These are phyloP conservation scores for Buphagus erythrorhynchus DNA, from an alignment of 2,797 vertebrate genomes.

Conservation along the genomic window DNA sequence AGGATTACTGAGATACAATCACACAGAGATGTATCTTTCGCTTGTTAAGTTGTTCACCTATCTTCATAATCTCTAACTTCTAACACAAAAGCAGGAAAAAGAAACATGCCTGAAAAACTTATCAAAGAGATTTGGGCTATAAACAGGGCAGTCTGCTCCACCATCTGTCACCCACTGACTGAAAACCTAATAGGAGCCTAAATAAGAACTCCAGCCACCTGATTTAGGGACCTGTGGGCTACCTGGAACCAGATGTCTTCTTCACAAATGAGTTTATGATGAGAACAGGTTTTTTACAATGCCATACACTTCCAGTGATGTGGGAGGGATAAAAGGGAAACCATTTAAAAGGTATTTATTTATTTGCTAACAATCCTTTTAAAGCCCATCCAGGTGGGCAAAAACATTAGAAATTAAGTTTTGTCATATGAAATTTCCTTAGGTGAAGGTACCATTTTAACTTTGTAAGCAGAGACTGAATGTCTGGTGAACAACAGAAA, in stretches of 20 bases:
- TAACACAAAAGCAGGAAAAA: constrained; percentile 49
- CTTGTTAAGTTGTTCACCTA: neutral
- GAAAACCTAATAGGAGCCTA: neutral
- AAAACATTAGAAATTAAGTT: neutral
- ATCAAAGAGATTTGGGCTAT: neutral
- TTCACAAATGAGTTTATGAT: neutral
- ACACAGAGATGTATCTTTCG: neutral
- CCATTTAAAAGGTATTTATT: neutral
- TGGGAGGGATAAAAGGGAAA: neutral
- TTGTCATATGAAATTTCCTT: neutral
- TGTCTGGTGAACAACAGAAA: neutral
- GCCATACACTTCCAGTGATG: neutral
- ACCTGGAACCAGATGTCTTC: neutral
- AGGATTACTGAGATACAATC: neutral
- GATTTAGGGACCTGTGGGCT: neutral
- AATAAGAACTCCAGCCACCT: neutral
- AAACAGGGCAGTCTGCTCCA: neutral
- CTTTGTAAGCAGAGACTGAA: neutral
- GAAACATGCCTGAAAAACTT: constrained; percentile 21
- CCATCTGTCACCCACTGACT: neutral
- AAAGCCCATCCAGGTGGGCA: neutral
- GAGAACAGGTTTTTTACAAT: neutral
- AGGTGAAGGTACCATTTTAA: neutral
- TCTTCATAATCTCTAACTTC: neutral
- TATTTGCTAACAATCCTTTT: neutral